Percentiles rank a stretch among this genome's conserved stretches.
Evolutionary conservation across 2,888 invertebrate genomes (phyloP).

Genomic region (Eupeodes latifasciatus): DNA sequence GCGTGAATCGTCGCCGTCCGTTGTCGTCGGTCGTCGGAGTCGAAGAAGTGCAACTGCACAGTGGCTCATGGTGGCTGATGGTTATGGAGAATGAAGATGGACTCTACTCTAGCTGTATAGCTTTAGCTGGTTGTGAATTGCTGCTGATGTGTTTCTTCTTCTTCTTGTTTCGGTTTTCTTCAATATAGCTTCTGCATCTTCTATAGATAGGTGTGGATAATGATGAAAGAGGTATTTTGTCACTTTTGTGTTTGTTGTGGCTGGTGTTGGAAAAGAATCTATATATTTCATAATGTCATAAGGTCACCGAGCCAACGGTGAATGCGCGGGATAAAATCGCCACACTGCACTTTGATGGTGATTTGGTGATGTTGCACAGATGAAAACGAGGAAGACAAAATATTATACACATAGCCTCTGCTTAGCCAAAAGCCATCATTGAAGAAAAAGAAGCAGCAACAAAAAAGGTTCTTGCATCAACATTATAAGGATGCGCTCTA

Average conservation of each 20-base stretch:
- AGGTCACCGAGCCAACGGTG: slow-evolving; percentile 67
- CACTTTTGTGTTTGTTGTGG: slow-evolving; percentile 70
- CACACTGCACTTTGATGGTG: slow-evolving; percentile 8
- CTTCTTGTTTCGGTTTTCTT: not conserved
- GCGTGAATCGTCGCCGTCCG: slow-evolving; percentile 47
- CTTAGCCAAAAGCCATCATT: not conserved
- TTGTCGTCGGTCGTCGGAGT: not conserved
- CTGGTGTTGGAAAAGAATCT: slow-evolving; percentile 61
- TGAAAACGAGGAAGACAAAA: slow-evolving; percentile 33
- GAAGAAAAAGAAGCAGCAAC: not conserved
- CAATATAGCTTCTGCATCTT: slow-evolving; percentile 6
- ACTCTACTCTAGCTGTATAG: slow-evolving; percentile 5
- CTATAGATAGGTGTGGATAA: slow-evolving; percentile 64
- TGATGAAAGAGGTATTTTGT: slow-evolving; percentile 75
- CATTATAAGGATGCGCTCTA: slow-evolving; percentile 44
- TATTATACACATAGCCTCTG: not conserved
- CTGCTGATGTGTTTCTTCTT: not conserved
- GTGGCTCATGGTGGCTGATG: slow-evolving; percentile 39
- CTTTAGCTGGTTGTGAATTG: not conserved
- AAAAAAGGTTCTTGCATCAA: slow-evolving; percentile 56
- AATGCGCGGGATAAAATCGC: slow-evolving; percentile 55
- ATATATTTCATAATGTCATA: slow-evolving; percentile 72
- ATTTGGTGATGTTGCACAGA: not conserved
- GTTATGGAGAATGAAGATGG: slow-evolving; percentile 30
- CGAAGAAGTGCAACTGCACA: slow-evolving; percentile 45